phyloP scores from a whole-genome alignment of 1,140 invertebrate species.

The Drosophila navojoa region DNA sequence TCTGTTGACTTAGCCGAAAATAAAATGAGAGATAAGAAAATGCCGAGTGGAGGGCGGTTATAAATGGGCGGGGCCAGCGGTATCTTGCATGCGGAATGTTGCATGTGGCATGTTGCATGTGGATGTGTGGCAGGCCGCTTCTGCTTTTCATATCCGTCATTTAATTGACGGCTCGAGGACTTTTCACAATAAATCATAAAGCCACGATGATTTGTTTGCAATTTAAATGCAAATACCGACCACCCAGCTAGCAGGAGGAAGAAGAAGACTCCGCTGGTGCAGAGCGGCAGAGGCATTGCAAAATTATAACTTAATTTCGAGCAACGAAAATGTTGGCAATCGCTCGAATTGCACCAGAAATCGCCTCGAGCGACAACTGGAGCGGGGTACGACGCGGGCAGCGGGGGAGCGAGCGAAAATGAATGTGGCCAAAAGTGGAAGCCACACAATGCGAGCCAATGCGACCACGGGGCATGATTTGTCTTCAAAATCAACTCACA shows the following conservation, averaged over 20 bases:
- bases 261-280: neutral
- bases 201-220: conserved; percentile 75
- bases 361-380: conserved; percentile 39
- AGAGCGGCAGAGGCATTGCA: conserved; percentile 34
- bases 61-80: neutral
- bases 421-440: conserved; percentile 61
- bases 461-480: conserved; percentile 73
- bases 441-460: conserved; percentile 66
- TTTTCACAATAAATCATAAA: conserved; percentile 77
- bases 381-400: too few species aligned
- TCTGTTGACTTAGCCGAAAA: conserved; percentile 35
- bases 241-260: conserved; percentile 49
- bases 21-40: conserved; percentile 45
- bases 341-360: conserved; percentile 45
- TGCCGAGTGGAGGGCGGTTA: neutral
- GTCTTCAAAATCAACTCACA: conserved; percentile 67
- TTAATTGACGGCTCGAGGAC: conserved; percentile 66
- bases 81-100: conserved; percentile 2
- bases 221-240: conserved; percentile 81
- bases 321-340: conserved; percentile 41
- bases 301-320: conserved; percentile 81
- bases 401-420: conserved; percentile 16
- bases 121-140: conserved; percentile 19
- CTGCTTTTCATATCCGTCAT: conserved; percentile 40
- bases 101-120: conserved; percentile 11